These are phyloP conservation scores for Pelodiscus sinensis DNA, from an alignment of 2,113 vertebrate species.

Conservation along the genomic window DNA sequence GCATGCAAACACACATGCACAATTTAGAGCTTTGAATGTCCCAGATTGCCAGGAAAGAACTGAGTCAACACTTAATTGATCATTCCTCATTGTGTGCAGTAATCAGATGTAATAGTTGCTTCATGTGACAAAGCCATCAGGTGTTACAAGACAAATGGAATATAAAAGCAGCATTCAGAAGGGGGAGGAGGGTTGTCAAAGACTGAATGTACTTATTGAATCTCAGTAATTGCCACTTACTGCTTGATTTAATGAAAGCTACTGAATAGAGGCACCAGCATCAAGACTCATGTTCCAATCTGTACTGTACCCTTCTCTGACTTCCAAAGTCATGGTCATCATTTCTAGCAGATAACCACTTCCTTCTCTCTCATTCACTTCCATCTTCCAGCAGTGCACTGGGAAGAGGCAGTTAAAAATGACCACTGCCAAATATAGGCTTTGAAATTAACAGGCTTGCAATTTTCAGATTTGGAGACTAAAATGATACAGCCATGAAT, in stretches of 20 bases:
- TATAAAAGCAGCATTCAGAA: constrained; percentile 59
- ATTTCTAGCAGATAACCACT: constrained; percentile 8
- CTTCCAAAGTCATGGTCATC: constrained; percentile 63
- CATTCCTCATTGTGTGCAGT: constrained; percentile 31
- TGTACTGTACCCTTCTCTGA: constrained; percentile 63
- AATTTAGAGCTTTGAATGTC: constrained; percentile 33
- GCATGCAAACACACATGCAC: constrained; percentile 6
- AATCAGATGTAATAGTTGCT: constrained; percentile 46
- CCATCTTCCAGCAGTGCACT: constrained; percentile 17
- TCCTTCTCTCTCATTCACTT: background rate
- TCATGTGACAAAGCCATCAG: constrained; percentile 63
- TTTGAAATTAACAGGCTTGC: constrained; percentile 42
- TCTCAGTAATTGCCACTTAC: constrained; percentile 75
- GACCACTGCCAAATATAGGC: constrained; percentile 40
- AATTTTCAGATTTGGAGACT: background rate
- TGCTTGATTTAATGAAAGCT: constrained; percentile 76
- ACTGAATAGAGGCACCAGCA: constrained; percentile 67
- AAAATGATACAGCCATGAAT: constrained; percentile 42
- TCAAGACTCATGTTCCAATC: constrained; percentile 62
- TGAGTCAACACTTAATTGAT: constrained; percentile 38
- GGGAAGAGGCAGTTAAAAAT: constrained; percentile 34
- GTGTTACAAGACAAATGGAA: constrained; percentile 68
- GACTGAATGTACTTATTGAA: constrained; percentile 77
- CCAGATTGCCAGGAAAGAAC: constrained; percentile 74
- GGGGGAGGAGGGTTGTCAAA: constrained; percentile 73